Base-by-base conservation (phyloP, 2,888 invertebrate genomes). In the Heliconius erato region DNA sequence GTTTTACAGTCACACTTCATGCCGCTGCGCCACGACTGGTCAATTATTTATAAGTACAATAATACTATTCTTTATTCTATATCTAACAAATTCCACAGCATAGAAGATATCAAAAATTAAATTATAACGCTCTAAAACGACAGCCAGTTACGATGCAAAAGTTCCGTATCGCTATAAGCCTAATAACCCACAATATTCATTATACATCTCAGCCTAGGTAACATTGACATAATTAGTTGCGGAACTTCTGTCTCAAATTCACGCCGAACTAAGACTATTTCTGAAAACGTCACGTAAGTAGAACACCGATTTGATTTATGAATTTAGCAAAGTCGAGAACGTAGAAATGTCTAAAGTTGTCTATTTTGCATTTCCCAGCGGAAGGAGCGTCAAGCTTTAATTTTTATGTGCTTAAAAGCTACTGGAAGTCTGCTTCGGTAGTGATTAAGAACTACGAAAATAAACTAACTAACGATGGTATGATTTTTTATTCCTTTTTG, bases 221-320 rank as follows among this genome's bases (percentile, higher is more conserved):
- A 32, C 35, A 80, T 80, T 67, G 79, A 74, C 84, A 83, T 81
- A 84, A 80, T 81, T 80, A 81, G 74, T 81, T 74, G 69, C 35
- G n/a, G 49, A 77, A 83, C 83, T 81, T 40, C 68, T 78, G 76
- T 68, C 79, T n/a, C n/a, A 69, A 80, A 81, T 84, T 79, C 82
- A 59, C 80, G 65, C 80, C 63, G 26, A 83, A 83, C 76, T 72
- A 65, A 74, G 81, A 83, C 81, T 72, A 80, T 74, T 84, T 79
- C 77, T 72, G 84, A 78, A 80, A 79, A 81, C 79, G 83, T 83
- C 84, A 78, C 81, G 74, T 77, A 84, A 78, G 44, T 84, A 79
- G 82, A 79, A 78, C 79, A 74, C 79, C 49, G 78, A 67, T 81
- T 81, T 84, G 81, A 83, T 83, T 83, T 83, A 82, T 81, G 80